Conservation (phyloP, 2,797 vertebrate genomes). For the Cynodonichthys magdalenae region DNA sequence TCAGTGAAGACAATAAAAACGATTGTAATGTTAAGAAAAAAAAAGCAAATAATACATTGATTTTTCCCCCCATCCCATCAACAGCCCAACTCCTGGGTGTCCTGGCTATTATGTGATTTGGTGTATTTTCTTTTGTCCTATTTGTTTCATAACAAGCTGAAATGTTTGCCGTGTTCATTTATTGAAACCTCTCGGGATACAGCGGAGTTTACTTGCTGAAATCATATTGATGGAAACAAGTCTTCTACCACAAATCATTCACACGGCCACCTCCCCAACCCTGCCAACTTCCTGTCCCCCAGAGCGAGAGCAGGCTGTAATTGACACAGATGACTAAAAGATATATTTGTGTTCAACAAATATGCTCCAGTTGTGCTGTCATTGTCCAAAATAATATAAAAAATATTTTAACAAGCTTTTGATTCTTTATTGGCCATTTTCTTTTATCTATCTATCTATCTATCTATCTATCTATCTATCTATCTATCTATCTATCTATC, state of each 20-base stretch:
- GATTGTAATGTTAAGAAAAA: slow-evolving; percentile 7
- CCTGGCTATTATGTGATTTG: slow-evolving; percentile 26
- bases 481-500: no score
- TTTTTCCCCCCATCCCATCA: slow-evolving; percentile 28
- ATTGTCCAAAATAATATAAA: slow-evolving; percentile 2
- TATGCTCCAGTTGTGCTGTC: slow-evolving; percentile 4
- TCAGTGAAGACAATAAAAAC: slow-evolving; percentile 43
- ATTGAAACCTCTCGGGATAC: slow-evolving; percentile 3
- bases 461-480: no score
- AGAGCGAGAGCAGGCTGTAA: slow-evolving; percentile 34
- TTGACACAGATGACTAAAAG: slow-evolving; percentile 21
- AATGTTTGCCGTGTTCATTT: not conserved
- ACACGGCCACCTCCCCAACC: not conserved
- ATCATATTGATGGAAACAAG: slow-evolving; percentile 26
- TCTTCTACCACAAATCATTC: slow-evolving; percentile 5
- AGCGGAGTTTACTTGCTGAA: slow-evolving; percentile 5
- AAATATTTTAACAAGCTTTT: slow-evolving; percentile 6
- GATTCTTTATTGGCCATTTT: not conserved
- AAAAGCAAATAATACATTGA: slow-evolving; percentile 38
- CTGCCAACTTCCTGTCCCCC: slow-evolving; percentile 12
- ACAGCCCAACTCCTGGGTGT: slow-evolving; percentile 20
- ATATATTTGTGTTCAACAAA: slow-evolving; percentile 31
- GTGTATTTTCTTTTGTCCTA: slow-evolving; percentile 11
- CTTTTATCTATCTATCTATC: no score
- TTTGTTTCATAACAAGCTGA: slow-evolving; percentile 9